Evolutionary conservation across 1,140 invertebrate genomes (phyloP), one percentile per base, ranked within the genome.

Genomic region (Camponotus floridanus): DNA sequence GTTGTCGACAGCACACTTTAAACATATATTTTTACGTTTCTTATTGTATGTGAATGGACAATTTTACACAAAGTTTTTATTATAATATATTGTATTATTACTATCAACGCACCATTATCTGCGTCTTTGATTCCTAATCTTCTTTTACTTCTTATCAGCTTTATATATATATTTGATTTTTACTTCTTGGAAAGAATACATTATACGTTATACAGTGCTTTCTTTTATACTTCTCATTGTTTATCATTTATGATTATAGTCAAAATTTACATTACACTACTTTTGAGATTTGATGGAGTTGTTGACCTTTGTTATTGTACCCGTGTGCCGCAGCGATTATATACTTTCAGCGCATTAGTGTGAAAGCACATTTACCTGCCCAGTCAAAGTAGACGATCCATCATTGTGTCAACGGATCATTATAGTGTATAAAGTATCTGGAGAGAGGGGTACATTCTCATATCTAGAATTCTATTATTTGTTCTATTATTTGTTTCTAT

Each of bases 391-490:
- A 85, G 89, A 81, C 91, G 90, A 94, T 95, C 93, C 92, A 95
- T 95, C 94, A 94, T 94, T 91, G 87, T 93, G 94, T 94, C 94
- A 93, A 92, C 94, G 91, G 90, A 90, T 91, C 87, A 93, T 94
- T 90, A 91, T 68, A 74, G 55, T 62, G 42, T 79, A 73, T 51
- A 78, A 86, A 76, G 73, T 59, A 88, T 90, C 88, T 90, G 64
- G 26, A n/a, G 26, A 26, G 26, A 1, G 26, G 26, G 26, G 67
- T 86, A 86, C 62, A 45, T 88, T 85, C 64, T 59, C 79, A 15
- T 83, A 79, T 76, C 70, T 76, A 61, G 26, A 33, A 79, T 67
- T 78, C 45, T 9, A 26, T 65, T 51, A 62, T n/a, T n/a, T n/a
- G n/a, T n/a, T n/a, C n/a, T n/a, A n/a, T n/a, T n/a, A n/a, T n/a